Evolutionary conservation across 2,113 vertebrate genomes (phyloP).

Genomic region (Acanthisitta chloris): DNA sequence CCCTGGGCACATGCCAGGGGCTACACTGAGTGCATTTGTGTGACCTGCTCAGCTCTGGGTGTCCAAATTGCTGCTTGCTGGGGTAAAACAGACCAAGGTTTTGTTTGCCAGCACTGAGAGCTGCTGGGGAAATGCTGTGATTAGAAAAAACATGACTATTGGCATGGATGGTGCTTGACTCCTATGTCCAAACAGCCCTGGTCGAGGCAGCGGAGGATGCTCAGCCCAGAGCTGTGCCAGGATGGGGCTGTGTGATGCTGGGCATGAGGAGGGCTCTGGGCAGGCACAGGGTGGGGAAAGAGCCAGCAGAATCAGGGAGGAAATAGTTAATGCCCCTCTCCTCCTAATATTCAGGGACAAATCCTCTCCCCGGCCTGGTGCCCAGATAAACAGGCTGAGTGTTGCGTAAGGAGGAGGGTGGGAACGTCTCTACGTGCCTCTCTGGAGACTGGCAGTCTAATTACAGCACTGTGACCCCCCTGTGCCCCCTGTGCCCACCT

Average conservation of each 20-base stretch:
- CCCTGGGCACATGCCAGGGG: background rate
- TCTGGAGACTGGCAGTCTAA: fast-evolving
- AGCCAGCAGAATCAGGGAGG: background rate
- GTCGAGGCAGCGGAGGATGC: background rate
- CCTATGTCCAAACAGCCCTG: fast-evolving
- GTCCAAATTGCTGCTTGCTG: background rate
- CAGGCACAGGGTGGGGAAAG: background rate
- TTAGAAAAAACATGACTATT: background rate
- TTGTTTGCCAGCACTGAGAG: background rate
- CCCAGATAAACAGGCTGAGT: slow-evolving; percentile 21
- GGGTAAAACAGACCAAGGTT: background rate
- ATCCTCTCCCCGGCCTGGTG: background rate
- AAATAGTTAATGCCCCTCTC: background rate
- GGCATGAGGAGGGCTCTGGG: background rate
- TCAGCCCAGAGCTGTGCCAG: background rate
- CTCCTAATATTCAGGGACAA: background rate
- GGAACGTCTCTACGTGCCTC: background rate
- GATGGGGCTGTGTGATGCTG: background rate
- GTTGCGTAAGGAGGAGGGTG: background rate
- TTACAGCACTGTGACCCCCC: fast-evolving
- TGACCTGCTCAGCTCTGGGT: background rate
- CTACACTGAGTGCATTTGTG: fast-evolving
- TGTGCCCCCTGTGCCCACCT: fast-evolving
- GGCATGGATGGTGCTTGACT: background rate
- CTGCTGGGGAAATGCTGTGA: background rate